Conservation (phyloP, 2,888 invertebrate genomes). For the Plebejus melissa region DNA sequence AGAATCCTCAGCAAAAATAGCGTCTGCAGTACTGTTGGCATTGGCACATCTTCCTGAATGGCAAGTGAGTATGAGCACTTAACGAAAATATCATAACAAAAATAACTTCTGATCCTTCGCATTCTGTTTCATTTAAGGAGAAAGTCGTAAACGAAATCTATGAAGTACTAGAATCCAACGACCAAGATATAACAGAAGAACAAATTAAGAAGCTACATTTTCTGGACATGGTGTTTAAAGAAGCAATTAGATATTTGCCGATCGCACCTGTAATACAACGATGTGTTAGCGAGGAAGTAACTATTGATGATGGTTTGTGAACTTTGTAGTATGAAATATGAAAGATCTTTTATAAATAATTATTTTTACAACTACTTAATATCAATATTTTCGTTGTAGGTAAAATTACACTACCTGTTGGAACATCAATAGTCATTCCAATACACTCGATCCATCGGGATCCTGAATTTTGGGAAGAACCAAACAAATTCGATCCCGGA, state of each 20-base stretch:
- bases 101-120: neutral
- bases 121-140: neutral
- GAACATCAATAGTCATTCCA: slow-evolving; percentile 56
- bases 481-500: slow-evolving; percentile 55
- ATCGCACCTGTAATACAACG: slow-evolving; percentile 63
- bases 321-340: neutral
- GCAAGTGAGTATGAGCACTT: slow-evolving; percentile 48
- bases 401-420: slow-evolving; percentile 54
- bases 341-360: neutral
- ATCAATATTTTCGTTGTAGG: slow-evolving; percentile 44
- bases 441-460: slow-evolving; percentile 61
- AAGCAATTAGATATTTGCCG: slow-evolving; percentile 55
- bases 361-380: neutral
- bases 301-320: slow-evolving; percentile 52
- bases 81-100: neutral
- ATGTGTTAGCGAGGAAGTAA: slow-evolving; percentile 58
- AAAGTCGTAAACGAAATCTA: slow-evolving; percentile 59
- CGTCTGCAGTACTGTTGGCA: slow-evolving; percentile 55
- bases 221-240: slow-evolving; percentile 64
- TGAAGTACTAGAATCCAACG: slow-evolving; percentile 46
- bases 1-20: slow-evolving; percentile 64
- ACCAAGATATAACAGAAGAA: slow-evolving; percentile 45
- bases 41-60: slow-evolving; percentile 61
- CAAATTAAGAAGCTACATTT: slow-evolving; percentile 51
- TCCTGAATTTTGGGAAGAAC: slow-evolving; percentile 57